Evolutionary conservation across 2,797 vertebrate species (phyloP).

Genomic region (Pseudopleuronectes americanus): DNA sequence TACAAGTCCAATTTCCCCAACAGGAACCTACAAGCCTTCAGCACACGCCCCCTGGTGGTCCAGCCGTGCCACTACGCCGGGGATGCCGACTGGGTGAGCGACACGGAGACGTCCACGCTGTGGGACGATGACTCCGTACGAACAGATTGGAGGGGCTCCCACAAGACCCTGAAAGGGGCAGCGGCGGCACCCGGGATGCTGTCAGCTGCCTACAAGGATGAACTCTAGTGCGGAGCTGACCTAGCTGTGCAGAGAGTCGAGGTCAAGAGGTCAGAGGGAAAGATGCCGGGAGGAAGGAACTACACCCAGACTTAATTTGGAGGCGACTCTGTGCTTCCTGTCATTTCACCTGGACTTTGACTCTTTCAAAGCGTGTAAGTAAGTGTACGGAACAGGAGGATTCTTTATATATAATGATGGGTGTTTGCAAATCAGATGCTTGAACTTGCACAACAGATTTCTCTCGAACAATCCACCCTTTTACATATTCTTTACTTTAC

Average conservation of each 20-base stretch:
- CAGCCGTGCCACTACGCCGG: slow-evolving; percentile 94
- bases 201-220: slow-evolving; percentile 79
- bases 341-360: slow-evolving; percentile 22
- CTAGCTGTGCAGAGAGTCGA: slow-evolving; percentile 1
- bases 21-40: slow-evolving; percentile 90
- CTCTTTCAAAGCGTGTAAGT: slow-evolving; percentile 16
- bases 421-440: slow-evolving; percentile 15
- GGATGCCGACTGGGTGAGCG: slow-evolving; percentile 92
- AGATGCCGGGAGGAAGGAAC: slow-evolving; percentile 22
- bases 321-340: slow-evolving; percentile 1
- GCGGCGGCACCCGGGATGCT: slow-evolving; percentile 75
- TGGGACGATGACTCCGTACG: slow-evolving; percentile 92
- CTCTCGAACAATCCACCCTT: slow-evolving; percentile 18
- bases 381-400: neutral
- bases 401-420: neutral
- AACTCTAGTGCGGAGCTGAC: slow-evolving; percentile 81
- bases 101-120: slow-evolving; percentile 96
- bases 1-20: slow-evolving; percentile 91
- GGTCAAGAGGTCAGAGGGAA: slow-evolving; percentile 35
- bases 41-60: slow-evolving; percentile 90
- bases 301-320: slow-evolving; percentile 30
- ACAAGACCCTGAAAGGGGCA: slow-evolving; percentile 89
- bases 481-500: neutral
- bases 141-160: slow-evolving; percentile 92
- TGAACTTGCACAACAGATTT: slow-evolving; percentile 49